Percentiles rank a stretch among this genome's conserved stretches.
These are phyloP conservation scores for Drosophila elegans DNA, from an alignment of 1,140 invertebrate genomes.

Conservation along the genomic window DNA sequence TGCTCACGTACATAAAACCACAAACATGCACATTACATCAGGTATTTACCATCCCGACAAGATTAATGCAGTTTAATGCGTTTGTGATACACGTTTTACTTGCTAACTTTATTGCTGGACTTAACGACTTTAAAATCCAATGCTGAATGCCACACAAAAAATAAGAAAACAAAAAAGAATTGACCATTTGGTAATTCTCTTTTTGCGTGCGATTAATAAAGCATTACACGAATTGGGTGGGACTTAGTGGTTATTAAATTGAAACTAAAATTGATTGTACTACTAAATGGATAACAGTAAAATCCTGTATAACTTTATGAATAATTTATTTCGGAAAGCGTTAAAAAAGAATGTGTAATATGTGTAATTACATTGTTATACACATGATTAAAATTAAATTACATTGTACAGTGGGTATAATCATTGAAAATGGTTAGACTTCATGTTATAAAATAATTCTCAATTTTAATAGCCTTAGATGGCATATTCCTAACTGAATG, in stretches of 20 bases:
- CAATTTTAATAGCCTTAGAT: too few relatives aligned
- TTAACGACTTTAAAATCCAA: conserved; percentile 29
- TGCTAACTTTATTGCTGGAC: conserved; percentile 25
- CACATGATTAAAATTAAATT: too few relatives aligned
- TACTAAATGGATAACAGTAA: conserved; percentile 1
- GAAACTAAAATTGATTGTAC: conserved; percentile 15
- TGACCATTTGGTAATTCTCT: conserved; percentile 18
- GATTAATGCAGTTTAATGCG: conserved; percentile 51
- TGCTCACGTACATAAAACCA: conserved; percentile 18
- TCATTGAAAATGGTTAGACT: too few relatives aligned
- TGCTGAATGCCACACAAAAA: not conserved
- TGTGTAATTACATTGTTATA: too few relatives aligned
- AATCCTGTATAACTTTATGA: not conserved
- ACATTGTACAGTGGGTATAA: too few relatives aligned
- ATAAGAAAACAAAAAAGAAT: not conserved
- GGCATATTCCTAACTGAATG: too few relatives aligned
- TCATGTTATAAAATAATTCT: too few relatives aligned
- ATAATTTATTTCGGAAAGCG: not conserved
- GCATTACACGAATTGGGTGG: conserved; percentile 18
- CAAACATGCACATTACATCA: conserved; percentile 43
- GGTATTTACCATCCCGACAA: conserved; percentile 58
- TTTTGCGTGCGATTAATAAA: conserved; percentile 52
- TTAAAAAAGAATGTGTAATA: not conserved
- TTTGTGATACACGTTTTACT: conserved; percentile 26
- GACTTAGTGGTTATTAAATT: conserved; percentile 9